Percentiles rank a stretch among this genome's conserved stretches.
These are phyloP conservation scores for Microhierax caerulescens DNA, from an alignment of 2,797 vertebrate species.

Conservation along the genomic window DNA sequence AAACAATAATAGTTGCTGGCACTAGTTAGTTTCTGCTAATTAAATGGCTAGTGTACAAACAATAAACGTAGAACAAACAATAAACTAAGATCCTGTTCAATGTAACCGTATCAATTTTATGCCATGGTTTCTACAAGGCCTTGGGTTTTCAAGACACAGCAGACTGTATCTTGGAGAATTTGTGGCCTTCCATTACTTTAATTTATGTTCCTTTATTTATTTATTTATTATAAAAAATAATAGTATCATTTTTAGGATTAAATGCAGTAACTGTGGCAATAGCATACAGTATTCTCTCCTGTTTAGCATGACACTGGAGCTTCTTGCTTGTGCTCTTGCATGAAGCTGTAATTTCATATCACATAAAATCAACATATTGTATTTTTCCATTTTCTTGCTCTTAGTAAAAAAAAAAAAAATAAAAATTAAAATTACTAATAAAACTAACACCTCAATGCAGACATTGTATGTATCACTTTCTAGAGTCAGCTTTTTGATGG, in stretches of 20 bases:
- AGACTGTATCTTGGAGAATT: neutral
- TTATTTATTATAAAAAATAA: neutral
- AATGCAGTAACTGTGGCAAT: neutral
- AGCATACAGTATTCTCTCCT: neutral
- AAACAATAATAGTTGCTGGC: neutral
- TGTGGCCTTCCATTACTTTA: neutral
- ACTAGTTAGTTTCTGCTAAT: neutral
- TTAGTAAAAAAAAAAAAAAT: neutral
- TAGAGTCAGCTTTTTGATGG: neutral
- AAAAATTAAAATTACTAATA: neutral
- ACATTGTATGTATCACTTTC: neutral
- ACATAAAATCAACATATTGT: neutral
- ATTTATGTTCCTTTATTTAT: neutral
- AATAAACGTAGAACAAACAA: neutral
- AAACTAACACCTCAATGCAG: neutral
- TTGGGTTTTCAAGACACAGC: constrained; percentile 7
- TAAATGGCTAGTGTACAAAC: neutral
- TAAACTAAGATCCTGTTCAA: neutral
- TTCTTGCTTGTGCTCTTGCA: neutral
- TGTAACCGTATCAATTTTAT: neutral
- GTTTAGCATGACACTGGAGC: neutral
- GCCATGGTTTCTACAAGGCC: neutral
- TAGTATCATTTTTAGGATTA: neutral
- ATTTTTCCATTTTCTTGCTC: neutral
- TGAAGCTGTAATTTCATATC: neutral